phyloP scores from a whole-genome alignment of 2,797 vertebrate genomes.

The Characodon lateralis region DNA sequence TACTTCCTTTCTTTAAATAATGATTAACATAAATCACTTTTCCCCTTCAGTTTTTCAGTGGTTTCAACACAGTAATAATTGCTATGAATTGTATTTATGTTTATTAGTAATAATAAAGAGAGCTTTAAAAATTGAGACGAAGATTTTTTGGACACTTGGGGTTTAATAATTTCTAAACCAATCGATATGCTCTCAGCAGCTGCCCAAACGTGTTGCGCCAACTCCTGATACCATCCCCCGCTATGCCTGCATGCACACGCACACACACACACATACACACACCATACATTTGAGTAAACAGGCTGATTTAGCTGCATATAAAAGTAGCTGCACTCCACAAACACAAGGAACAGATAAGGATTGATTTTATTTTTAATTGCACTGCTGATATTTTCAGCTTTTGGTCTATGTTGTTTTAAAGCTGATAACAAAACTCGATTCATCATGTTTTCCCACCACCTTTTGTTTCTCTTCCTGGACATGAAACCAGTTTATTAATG shows the following conservation, averaged over 20 bases:
- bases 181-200: slow-evolving; percentile 64
- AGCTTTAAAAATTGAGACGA: slow-evolving; percentile 28
- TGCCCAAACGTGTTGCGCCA: slow-evolving; percentile 48
- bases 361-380: neutral
- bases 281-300: slow-evolving; percentile 1
- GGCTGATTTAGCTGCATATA: slow-evolving; percentile 24
- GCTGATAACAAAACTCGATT: neutral
- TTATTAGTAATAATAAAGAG: slow-evolving; percentile 33
- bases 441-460: neutral
- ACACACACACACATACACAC: neutral
- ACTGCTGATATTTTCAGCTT: neutral
- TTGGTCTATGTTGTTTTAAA: too few species aligned
- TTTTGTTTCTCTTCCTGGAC: neutral
- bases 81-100: slow-evolving; percentile 21
- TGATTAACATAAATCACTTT: neutral
- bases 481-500: neutral
- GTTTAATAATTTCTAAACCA: slow-evolving; percentile 59
- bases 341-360: neutral
- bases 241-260: neutral
- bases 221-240: slow-evolving; percentile 42
- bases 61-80: slow-evolving; percentile 12
- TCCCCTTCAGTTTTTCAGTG: neutral
- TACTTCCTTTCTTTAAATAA: neutral
- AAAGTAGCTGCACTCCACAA: slow-evolving; percentile 12
- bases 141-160: slow-evolving; percentile 32